Conservation (phyloP, 2,888 invertebrate genomes). For the Atherix ibis region DNA sequence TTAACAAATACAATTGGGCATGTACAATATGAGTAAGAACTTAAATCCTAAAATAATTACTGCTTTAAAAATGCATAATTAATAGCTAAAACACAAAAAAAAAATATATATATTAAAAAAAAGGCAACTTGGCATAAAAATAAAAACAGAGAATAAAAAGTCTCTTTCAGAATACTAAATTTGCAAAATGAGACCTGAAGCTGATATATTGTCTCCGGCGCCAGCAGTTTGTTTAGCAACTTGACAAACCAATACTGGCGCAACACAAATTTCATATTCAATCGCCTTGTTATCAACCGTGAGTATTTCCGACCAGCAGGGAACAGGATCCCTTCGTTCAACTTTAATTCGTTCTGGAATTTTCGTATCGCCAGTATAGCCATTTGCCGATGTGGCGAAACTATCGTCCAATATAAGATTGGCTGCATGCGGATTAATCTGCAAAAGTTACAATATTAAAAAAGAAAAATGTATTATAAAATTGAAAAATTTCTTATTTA, state of each 20-base stretch:
- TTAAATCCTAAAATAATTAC: no score
- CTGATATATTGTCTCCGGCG: slow-evolving; percentile 76
- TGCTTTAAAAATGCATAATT: no score
- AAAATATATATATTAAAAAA: background rate
- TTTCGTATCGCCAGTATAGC: slow-evolving; percentile 19
- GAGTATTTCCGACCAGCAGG: slow-evolving; percentile 62
- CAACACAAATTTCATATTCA: slow-evolving; percentile 52
- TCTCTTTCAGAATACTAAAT: slow-evolving; percentile 21
- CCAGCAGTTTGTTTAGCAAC: slow-evolving; percentile 69
- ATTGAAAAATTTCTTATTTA: no score
- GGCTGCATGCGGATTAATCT: slow-evolving; percentile 30
- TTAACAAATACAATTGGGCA: background rate
- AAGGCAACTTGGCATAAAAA: background rate
- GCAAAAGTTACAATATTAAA: slow-evolving; percentile 4
- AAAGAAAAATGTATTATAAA: background rate
- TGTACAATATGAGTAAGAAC: slow-evolving; percentile 7
- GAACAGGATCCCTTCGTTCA: slow-evolving; percentile 54
- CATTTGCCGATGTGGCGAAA: slow-evolving; percentile 51
- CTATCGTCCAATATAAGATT: slow-evolving; percentile 64
- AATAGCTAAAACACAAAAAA: background rate
- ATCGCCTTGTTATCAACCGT: slow-evolving; percentile 14
- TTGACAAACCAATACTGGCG: slow-evolving; percentile 71
- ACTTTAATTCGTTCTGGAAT: slow-evolving; percentile 43
- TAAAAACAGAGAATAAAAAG: background rate
- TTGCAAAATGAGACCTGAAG: slow-evolving; percentile 67